Base-by-base conservation (phyloP, 2,888 invertebrate species). In the Eupithecia tripunctaria region DNA sequence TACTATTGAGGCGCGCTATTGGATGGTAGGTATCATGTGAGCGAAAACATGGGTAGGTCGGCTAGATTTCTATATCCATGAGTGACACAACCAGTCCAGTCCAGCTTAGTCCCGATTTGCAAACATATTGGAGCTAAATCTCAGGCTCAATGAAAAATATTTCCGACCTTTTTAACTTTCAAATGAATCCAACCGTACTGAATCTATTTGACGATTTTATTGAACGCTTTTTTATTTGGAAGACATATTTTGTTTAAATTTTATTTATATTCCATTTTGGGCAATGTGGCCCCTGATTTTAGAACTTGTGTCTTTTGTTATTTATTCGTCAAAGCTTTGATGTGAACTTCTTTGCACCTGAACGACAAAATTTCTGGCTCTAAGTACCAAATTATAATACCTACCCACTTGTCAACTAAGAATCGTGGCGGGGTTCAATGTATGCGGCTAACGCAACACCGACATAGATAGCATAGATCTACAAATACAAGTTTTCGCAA, bases 151-250 rank as follows among this genome's bases (percentile, higher is more conserved):
- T 88, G 85, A 86, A 87, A 51, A 86, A 89, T 88, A 88, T 87
- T 88, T 85, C 78, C 80, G 77, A 78, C 86, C 86, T 32, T 81
- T 84, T 88, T 89, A 88, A 91, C 85, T 89, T 90, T 86, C 88
- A 89, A 90, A 91, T 88, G 85, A 84, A 85, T 43, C 62, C 72
- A 56, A 25, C 59, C 43, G 27, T 32, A 72, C 51, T 41, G 27
- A 67, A 70, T 70, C 64, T 32, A 41, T 27, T 36, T 32, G 51
- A 21, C 62, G 59, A 67, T 70, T 66, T 68, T 51, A 59, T 38
- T n/a, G 41, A 68, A 21, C 15, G 27, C 51, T 36, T 60, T 73
- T 59, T 64, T 38, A 25, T 38, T 41, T 41, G 14, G 36, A 64
- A 64, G 21, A 64, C 25, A 25, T 14, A 38, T 63, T 38, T 38